Percentiles rank a stretch among this genome's conserved stretches.
phyloP scores from a whole-genome alignment of 2,113 vertebrate species.

The Girardinichthys multiradiatus region DNA sequence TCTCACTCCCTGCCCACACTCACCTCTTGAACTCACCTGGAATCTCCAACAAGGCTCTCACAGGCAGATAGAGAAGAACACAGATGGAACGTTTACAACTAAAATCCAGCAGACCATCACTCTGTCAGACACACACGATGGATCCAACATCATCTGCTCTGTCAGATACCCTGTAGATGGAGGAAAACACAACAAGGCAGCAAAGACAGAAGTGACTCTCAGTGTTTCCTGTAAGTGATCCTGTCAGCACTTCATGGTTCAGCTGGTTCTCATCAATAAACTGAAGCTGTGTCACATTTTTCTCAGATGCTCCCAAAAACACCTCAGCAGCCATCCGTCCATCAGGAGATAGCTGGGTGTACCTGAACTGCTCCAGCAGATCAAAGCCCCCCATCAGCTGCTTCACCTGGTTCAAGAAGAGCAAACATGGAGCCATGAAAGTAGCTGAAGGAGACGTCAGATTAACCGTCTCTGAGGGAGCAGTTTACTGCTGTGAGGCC shows the following conservation, averaged over 20 bases:
- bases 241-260: slow-evolving; percentile 7
- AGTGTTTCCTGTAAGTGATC: slow-evolving; percentile 11
- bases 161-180: slow-evolving; percentile 12
- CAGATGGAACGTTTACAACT: slow-evolving; percentile 15
- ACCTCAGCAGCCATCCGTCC: slow-evolving; percentile 8
- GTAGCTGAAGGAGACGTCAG: slow-evolving; percentile 7
- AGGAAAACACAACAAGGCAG: background rate
- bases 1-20: slow-evolving; percentile 22
- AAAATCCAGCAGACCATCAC: slow-evolving; percentile 18
- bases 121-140: slow-evolving; percentile 22
- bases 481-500: background rate
- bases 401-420: slow-evolving; percentile 9
- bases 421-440: background rate
- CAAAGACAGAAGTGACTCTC: background rate
- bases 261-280: slow-evolving; percentile 3
- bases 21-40: slow-evolving; percentile 22
- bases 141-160: slow-evolving; percentile 11
- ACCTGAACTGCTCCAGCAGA: slow-evolving; percentile 31
- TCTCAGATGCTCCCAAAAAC: slow-evolving; percentile 37
- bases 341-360: slow-evolving; percentile 30
- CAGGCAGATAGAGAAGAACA: slow-evolving; percentile 3
- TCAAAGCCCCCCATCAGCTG: slow-evolving; percentile 8
- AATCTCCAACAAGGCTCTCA: slow-evolving; percentile 12
- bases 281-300: background rate
- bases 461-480: background rate